Percentiles rank a stretch among this genome's conserved stretches.
These are phyloP conservation scores for Aspidapion aeneum DNA, from an alignment of 2,888 invertebrate genomes.

Conservation along the genomic window DNA sequence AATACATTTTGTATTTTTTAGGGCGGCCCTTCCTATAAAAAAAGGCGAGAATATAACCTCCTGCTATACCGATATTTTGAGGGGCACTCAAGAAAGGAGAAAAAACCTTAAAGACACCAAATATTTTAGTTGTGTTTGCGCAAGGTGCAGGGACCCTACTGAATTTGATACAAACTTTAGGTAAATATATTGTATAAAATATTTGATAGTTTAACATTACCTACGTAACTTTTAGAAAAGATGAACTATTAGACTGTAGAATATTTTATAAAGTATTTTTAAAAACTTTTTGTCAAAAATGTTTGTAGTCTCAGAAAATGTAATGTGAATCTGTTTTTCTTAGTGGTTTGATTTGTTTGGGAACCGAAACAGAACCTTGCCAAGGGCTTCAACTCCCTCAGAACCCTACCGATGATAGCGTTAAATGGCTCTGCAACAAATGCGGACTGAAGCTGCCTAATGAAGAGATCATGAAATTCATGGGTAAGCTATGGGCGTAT, in stretches of 20 bases:
- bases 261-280: no score
- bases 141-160: slow-evolving; percentile 65
- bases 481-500: no score
- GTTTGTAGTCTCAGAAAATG: no score
- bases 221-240: no score
- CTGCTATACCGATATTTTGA: slow-evolving; percentile 68
- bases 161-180: slow-evolving; percentile 57
- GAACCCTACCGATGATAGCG: slow-evolving; percentile 48
- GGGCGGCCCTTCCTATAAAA: slow-evolving; percentile 61
- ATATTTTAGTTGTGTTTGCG: slow-evolving; percentile 66
- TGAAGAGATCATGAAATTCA: slow-evolving; percentile 60
- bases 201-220: no score
- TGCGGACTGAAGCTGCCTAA: slow-evolving; percentile 61
- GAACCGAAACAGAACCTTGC: slow-evolving; percentile 55
- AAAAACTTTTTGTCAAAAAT: no score
- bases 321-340: no score
- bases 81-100: slow-evolving; percentile 65
- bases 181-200: slow-evolving; percentile 9
- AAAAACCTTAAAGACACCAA: slow-evolving; percentile 55
- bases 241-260: no score
- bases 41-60: slow-evolving; percentile 65
- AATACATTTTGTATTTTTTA: slow-evolving; percentile 25
- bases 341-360: slow-evolving; percentile 62
- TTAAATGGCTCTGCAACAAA: slow-evolving; percentile 65
- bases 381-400: slow-evolving; percentile 65